Base-by-base conservation (phyloP, 2,888 invertebrate genomes). In the Lasioglossum malachurum region DNA sequence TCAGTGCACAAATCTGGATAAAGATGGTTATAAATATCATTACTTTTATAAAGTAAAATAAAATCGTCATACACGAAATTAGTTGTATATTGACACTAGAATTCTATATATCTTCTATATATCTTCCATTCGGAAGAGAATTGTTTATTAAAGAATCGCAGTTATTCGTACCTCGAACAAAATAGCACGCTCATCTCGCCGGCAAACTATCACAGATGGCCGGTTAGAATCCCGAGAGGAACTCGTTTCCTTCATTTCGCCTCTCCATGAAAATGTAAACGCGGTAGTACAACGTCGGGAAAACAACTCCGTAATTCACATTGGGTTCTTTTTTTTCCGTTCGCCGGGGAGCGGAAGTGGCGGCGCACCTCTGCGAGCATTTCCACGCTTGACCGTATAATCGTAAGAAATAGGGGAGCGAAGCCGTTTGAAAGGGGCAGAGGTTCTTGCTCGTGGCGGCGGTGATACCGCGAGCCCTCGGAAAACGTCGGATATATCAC, bases 401-500 rank as follows among this genome's bases (percentile, higher is more conserved):
- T 73, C 67, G 75, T 19, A 67, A 67, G 84, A 76, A 79, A 79
- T 35, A 67, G 38, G 44, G 38, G 31, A 27, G 31, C 44, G 44
- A 64, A 35, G 31, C 60, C 19, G 27, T 38, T 53, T 69, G 75
- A 76, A 83, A 79, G 75, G 69, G 41, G 69, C 69, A 74, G 69
- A 35, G 57, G 74, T 46, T 76, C 57, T 31, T 71, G 49, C 53
- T 83, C 10, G 67, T 27, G 77, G 31, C 44, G 75, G 31, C 35
- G 71, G 83, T 31, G 77, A 83, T 83, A 60, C 84, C 12, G 76
- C 73, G 71, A 82, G 53, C 76, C 71, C 74, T 64, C 78, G 31
- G 84, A 78, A 78, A 75, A 78, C 35, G 72, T 46, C 31, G 57
- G 57, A 84, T 84, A 83, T 77, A 83, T 79, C 78, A 71, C 27